A percentile compares a stretch with the other conserved stretches of the same genome.
These are phyloP conservation scores for Urocitellus parryii DNA, from an alignment of 2,113 vertebrate genomes.

Conservation along the genomic window DNA sequence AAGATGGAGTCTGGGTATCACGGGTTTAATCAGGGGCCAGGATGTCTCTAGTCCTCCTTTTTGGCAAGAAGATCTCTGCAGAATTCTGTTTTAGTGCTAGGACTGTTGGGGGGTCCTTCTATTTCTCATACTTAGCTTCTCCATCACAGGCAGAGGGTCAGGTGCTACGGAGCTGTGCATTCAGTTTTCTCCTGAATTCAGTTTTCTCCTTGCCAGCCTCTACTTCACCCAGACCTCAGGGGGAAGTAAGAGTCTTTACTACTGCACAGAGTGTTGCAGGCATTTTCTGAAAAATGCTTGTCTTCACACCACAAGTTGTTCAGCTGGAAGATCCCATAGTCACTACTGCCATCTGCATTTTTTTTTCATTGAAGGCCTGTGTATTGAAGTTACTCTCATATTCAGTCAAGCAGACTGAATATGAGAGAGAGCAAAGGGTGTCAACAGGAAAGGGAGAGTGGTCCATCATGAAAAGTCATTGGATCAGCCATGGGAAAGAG, in stretches of 20 bases:
- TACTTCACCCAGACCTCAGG: neutral
- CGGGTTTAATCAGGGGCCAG: neutral
- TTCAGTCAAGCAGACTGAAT: slow-evolving; percentile 34
- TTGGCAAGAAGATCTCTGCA: neutral
- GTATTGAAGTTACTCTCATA: slow-evolving; percentile 34
- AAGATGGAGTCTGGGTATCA: neutral
- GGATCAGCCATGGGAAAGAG: neutral
- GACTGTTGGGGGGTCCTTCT: neutral
- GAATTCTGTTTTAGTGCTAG: neutral
- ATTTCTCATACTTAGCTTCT: neutral
- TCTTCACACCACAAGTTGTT: slow-evolving; percentile 40
- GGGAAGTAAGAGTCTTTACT: neutral
- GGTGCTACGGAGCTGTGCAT: neutral
- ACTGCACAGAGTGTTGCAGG: neutral
- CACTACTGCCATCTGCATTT: neutral
- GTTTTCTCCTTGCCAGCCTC: neutral
- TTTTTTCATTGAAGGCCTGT: neutral
- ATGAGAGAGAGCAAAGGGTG: neutral
- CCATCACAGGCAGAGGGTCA: neutral
- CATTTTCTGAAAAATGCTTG: neutral
- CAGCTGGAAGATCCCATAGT: slow-evolving; percentile 55
- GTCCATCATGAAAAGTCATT: neutral
- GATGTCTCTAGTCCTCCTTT: neutral
- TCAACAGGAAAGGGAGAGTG: neutral
- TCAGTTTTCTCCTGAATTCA: neutral